These are phyloP conservation scores for Lagopus leucura DNA, from an alignment of 2,113 vertebrate species.

Conservation along the genomic window DNA sequence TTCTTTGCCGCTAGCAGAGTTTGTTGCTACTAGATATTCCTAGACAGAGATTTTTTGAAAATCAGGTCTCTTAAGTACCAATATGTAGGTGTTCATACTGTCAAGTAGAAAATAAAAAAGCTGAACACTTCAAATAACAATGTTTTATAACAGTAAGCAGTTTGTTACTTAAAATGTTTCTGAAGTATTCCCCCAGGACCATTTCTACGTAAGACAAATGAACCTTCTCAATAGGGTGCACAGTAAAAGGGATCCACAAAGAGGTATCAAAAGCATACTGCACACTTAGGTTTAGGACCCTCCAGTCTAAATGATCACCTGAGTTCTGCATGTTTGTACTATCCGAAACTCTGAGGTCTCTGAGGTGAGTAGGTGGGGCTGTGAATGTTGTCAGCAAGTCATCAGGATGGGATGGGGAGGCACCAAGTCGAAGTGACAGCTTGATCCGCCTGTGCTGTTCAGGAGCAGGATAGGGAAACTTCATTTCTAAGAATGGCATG, in stretches of 20 bases:
- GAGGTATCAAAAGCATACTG: neutral
- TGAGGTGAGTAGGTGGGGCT: rapidly evolving
- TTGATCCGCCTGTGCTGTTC: neutral
- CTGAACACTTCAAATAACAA: neutral
- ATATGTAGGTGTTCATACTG: neutral
- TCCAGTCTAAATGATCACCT: neutral
- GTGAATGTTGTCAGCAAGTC: neutral
- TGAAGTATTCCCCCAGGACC: neutral
- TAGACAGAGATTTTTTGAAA: neutral
- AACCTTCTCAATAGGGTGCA: neutral
- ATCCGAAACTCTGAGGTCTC: neutral
- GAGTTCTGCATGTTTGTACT: neutral
- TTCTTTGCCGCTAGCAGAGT: neutral
- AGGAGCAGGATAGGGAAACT: neutral
- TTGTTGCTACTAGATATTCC: neutral
- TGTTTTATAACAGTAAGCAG: neutral
- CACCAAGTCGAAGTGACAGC: neutral
- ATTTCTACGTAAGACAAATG: neutral
- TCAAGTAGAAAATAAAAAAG: neutral
- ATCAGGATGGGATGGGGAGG: neutral
- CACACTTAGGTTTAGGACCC: neutral
- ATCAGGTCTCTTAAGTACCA: neutral
- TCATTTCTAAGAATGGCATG: neutral
- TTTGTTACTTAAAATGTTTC: neutral
- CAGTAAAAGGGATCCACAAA: neutral